phyloP scores from a whole-genome alignment of 2,797 vertebrate species.

The Oreortyx pictus region DNA sequence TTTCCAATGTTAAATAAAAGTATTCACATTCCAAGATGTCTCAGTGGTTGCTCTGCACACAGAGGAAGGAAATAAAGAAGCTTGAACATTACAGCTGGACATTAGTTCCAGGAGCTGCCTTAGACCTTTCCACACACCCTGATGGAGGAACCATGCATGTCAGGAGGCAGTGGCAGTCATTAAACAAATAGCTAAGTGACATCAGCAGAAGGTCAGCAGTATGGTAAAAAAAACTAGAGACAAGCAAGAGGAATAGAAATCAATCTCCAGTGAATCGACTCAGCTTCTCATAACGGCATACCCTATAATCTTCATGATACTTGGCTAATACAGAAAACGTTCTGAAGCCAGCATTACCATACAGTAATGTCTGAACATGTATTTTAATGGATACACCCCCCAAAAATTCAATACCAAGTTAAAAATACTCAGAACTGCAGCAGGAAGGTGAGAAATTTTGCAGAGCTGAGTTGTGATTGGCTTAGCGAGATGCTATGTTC shows the following conservation, averaged over 20 bases:
- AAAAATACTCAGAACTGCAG: constrained; percentile 11
- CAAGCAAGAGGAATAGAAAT: background rate
- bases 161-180: background rate
- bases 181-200: background rate
- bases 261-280: background rate
- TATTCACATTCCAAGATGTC: background rate
- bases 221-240: background rate
- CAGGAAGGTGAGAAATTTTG: background rate
- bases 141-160: background rate
- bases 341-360: background rate
- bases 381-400: background rate
- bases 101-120: background rate
- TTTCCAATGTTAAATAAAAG: background rate
- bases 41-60: background rate
- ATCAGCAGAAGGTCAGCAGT: background rate
- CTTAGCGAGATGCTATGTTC: constrained; percentile 24
- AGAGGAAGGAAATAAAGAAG: background rate
- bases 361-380: background rate
- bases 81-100: background rate
- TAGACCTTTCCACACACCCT: background rate
- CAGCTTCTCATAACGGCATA: background rate
- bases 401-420: background rate
- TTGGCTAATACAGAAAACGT: background rate
- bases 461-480: constrained; percentile 5
- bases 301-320: background rate